Evolutionary conservation across 2,888 invertebrate genomes (phyloP), one percentile per base, ranked within the genome.

Genomic region (Iphiclides podalirius): DNA sequence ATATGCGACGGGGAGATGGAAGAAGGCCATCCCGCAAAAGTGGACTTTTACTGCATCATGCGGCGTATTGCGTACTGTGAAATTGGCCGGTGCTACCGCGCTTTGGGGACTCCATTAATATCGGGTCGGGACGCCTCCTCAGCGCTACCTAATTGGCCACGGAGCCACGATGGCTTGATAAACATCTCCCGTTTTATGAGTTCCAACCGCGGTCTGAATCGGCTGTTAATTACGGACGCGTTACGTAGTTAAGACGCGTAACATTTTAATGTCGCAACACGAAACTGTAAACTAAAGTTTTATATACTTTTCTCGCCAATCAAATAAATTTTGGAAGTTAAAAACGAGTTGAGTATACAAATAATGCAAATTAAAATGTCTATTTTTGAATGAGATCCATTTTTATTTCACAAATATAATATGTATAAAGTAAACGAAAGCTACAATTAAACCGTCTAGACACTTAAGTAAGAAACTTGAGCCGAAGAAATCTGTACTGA

Each of bases 11-110:
- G 42, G 56, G 55, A 57, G 53, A 53, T 54, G 64, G 68, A 74
- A 73, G 72, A 69, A 73, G 66, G 68, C 66, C 65, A 66, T 66
- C 54, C 54, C 53, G 52, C 60, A 59, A 63, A 69, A 67, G 67
- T 76, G 71, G 75, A 73, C 59, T 73, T 79, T 77, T 72, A 72
- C 72, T 60, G 52, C 61, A 53, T 36, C 41, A 40, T 34, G 12
- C 35, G n/a, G 26, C 13, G 36, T 28, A 48, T 42, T 48, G 17
- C 41, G 31, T 17, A 37, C 36, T 7, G 15, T 17, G 13, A 37
- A 35, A 35, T 23, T 20, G 20, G 6, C 20, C 3, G 20, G 20
- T 6, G 4, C 20, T 3, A 6, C 20, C 20, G 6, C 20, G 20
- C n/a, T 20, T 20, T 20, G 20, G 6, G 1, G 4, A 26, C 26